Conservation (phyloP, 2,888 invertebrate genomes). For the Chrysolina americana region DNA sequence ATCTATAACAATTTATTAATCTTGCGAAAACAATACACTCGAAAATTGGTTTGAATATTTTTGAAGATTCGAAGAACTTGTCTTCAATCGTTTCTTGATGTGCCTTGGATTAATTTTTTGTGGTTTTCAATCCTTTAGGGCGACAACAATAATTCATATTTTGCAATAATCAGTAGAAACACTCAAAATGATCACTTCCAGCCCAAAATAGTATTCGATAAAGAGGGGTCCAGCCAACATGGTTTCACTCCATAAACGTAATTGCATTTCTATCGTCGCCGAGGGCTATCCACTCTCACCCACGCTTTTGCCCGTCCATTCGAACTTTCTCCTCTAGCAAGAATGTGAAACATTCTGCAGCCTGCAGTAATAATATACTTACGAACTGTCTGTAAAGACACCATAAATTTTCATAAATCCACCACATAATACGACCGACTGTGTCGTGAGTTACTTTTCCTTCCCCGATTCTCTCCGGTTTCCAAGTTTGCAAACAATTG, state of each 20-base stretch:
- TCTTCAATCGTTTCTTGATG: no score
- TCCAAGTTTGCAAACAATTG: conserved; percentile 54
- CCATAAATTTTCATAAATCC: conserved; percentile 63
- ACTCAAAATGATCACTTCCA: no score
- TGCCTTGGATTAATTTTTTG: no score
- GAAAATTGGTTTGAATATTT: no score
- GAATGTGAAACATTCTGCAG: conserved; percentile 12
- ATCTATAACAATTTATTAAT: no score
- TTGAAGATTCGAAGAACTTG: no score
- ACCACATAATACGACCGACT: conserved; percentile 42
- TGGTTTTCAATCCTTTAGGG: no score
- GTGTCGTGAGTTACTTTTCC: conserved; percentile 35
- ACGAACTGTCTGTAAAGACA: conserved; percentile 38
- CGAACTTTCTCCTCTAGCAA: conserved; percentile 10
- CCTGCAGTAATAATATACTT: conserved; percentile 16
- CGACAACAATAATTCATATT: no score
- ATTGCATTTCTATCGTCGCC: conserved; percentile 19
- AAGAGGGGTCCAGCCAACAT: background rate
- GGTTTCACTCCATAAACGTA: conserved; percentile 15
- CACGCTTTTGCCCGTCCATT: conserved; percentile 9
- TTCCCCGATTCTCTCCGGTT: conserved; percentile 27
- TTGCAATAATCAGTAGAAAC: no score
- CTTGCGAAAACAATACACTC: no score
- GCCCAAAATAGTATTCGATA: background rate
- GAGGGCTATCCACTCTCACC: background rate